These are phyloP conservation scores for Lepus oiostolus DNA, from an alignment of 2,797 vertebrate genomes.

Conservation along the genomic window DNA sequence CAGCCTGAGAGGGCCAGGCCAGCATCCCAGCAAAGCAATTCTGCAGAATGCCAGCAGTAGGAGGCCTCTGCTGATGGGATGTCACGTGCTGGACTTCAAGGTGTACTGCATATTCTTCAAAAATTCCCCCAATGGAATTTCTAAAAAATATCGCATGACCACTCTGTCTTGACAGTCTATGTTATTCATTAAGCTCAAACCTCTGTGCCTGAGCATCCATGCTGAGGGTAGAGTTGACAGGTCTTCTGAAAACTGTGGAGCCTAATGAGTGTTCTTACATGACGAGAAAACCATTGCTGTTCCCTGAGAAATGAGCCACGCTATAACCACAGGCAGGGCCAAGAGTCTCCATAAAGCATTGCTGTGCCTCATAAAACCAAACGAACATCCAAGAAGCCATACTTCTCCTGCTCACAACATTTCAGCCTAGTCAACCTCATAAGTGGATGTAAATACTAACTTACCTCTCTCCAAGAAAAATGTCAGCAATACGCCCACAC, in stretches of 20 bases:
- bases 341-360: background rate
- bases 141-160: background rate
- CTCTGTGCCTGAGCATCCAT: background rate
- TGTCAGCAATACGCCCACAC: background rate
- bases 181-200: background rate
- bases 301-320: background rate
- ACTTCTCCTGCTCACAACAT: background rate
- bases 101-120: background rate
- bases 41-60: background rate
- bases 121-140: background rate
- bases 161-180: background rate
- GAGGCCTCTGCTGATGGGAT: background rate
- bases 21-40: background rate
- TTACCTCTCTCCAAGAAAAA: background rate
- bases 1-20: background rate
- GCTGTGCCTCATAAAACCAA: background rate
- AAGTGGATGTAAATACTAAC: background rate
- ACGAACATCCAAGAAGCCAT: background rate
- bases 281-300: background rate
- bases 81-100: background rate
- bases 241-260: slow-evolving; percentile 6
- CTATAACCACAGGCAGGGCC: background rate
- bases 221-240: background rate
- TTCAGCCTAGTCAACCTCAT: background rate
- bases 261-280: background rate